Evolutionary conservation across 2,888 invertebrate species (phyloP), one percentile per base, ranked within the genome.

Genomic region (Amphipoea oculea): DNA sequence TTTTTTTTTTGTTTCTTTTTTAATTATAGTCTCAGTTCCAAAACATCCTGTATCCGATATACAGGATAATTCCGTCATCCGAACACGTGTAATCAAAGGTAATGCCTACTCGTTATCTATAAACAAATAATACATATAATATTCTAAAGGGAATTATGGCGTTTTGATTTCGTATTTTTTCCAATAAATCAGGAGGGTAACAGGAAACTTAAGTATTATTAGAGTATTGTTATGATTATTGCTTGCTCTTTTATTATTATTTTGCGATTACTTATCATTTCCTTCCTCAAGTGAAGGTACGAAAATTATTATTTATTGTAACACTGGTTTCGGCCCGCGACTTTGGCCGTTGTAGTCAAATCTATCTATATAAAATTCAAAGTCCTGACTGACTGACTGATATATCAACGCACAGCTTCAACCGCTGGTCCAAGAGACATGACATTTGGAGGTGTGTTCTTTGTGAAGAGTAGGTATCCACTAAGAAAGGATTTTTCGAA

Each of bases 121-220:
- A n/a, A 73, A 62, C 0, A n/a, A 73, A 48, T 62, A 62, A 76
- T 29, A 29, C 29, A 23, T 45, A 42, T 71, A 40, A 51, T 12
- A 40, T 51, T 57, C 1, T 36, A 36, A 36, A 6, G 12, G 23
- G 7, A 45, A n/a, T n/a, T 29, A 73, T 48, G 11, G 7, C 17
- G 12, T 12, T 29, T 70, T 3, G 7, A 42, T 12, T 40, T 17
- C 6, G 17, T 67, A 17, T 73, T 2, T 36, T n/a, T 48, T 36
- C 11, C 17, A 23, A 29, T 48, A 69, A 6, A 63, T 20, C 12
- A 7, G 11, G 14, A 17, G 29, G 9, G 17, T n/a, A 66, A 36
- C 73, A 36, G 29, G 66, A 73, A 48, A 9, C 7, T 73, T 23
- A 60, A 42, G 20, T 63, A 63, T 45, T 63, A 65, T 45, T 65